These are phyloP conservation scores for Pocillopora damicornis DNA, from an alignment of 64 coral and sea anemone species.

Conservation along the genomic window DNA sequence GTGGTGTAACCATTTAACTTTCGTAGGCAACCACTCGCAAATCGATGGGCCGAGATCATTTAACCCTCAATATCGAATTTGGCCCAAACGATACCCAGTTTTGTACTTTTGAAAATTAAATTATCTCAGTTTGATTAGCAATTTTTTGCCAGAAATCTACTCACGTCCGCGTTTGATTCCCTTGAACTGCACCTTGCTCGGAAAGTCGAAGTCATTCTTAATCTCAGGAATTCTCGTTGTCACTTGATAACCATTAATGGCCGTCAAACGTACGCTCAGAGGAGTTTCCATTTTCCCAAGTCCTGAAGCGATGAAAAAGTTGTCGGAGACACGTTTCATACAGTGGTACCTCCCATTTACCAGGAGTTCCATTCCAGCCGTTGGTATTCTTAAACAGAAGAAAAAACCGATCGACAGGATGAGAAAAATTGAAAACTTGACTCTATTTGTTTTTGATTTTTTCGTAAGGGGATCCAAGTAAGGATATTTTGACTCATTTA, in stretches of 20 bases:
- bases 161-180: conserved; percentile 36
- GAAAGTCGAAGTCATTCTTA: conserved; percentile 43
- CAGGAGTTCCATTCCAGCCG: conserved; percentile 65
- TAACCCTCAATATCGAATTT: too few species aligned
- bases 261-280: conserved; percentile 61
- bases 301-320: conserved; percentile 58
- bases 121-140: too few species aligned
- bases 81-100: too few species aligned
- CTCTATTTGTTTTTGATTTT: too few species aligned
- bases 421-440: neutral
- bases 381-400: conserved; percentile 42
- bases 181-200: conserved; percentile 54
- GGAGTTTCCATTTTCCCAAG: conserved; percentile 48
- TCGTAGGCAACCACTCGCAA: too few species aligned
- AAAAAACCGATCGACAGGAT: neutral
- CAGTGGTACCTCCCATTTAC: conserved; percentile 62
- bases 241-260: conserved; percentile 62
- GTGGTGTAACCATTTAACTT: too few species aligned
- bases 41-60: too few species aligned
- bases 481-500: too few species aligned
- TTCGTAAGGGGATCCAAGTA: too few species aligned
- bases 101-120: too few species aligned
- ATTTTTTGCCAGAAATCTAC: neutral
- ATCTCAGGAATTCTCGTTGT: conserved; percentile 39
- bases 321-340: conserved; percentile 46